These are phyloP conservation scores for Phortica variegata DNA, from an alignment of 1,140 invertebrate genomes.

Conservation along the genomic window DNA sequence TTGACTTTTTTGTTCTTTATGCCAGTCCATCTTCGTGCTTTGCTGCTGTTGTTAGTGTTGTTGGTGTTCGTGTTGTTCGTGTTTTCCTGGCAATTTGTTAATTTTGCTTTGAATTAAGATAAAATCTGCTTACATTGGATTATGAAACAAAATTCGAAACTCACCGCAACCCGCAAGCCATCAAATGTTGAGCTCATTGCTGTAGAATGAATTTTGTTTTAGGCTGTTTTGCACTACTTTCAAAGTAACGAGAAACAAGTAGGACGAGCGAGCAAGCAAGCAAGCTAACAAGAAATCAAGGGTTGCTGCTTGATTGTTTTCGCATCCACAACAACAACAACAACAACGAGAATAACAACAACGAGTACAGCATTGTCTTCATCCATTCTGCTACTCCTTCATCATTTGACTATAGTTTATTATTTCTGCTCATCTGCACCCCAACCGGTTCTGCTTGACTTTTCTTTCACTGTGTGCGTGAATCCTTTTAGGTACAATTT, in stretches of 20 bases:
- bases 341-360: constrained; percentile 17
- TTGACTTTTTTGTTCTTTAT: constrained; percentile 28
- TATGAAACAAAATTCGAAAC: constrained; percentile 31
- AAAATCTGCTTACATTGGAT: constrained; percentile 48
- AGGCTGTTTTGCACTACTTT: constrained; percentile 12
- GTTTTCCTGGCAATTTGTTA: constrained; percentile 45
- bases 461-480: constrained; percentile 9
- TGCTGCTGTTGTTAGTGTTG: neutral
- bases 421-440: constrained; percentile 45
- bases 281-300: no score
- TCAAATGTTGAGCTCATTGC: constrained; percentile 9
- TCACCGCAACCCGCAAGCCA: neutral
- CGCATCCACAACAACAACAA: constrained; percentile 20
- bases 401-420: constrained; percentile 35
- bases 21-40: neutral
- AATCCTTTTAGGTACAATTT: constrained; percentile 44
- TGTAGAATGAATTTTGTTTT: constrained; percentile 1
- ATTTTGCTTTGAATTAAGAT: constrained; percentile 47
- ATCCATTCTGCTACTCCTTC: constrained; percentile 9
- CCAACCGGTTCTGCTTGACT: no score
- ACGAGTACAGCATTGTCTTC: constrained; percentile 4
- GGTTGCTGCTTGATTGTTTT: constrained; percentile 37
- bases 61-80: constrained; percentile 40
- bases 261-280: no score
- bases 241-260: neutral